A percentile compares a stretch with the other conserved stretches of the same genome.
phyloP scores from a whole-genome alignment of 2,888 invertebrate genomes.

The Lagria hirta region DNA sequence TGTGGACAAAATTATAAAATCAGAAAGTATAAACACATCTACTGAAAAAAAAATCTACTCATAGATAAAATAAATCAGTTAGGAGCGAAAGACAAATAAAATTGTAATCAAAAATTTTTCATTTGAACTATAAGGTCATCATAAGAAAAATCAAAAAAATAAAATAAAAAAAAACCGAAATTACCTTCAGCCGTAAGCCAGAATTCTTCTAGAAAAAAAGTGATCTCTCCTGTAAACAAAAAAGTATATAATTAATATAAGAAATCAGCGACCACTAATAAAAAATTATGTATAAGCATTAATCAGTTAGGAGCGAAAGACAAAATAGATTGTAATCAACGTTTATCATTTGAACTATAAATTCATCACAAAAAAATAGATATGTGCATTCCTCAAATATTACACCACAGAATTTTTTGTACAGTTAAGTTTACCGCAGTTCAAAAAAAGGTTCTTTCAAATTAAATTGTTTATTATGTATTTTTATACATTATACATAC shows the following conservation, averaged over 20 bases:
- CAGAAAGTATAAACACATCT: too few species aligned
- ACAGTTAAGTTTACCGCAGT: too few species aligned
- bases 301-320: constrained; percentile 62
- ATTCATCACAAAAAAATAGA: constrained; percentile 39
- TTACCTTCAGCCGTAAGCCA: too few species aligned
- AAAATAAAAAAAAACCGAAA: too few species aligned
- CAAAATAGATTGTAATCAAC: constrained; percentile 48
- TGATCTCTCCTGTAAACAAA: constrained; percentile 2
- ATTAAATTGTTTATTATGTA: too few species aligned
- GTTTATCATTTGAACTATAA: constrained; percentile 52
- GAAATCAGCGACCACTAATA: neutral
- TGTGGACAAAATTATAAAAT: too few species aligned
- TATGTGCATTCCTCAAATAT: neutral
- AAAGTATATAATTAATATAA: constrained; percentile 1
- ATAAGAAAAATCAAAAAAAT: too few species aligned
- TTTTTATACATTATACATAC: constrained; percentile 5
- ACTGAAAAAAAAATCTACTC: too few species aligned
- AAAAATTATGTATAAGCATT: constrained; percentile 1
- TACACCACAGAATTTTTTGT: too few species aligned
- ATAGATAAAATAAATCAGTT: constrained; percentile 35
- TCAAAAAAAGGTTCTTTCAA: too few species aligned
- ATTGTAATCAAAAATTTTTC: constrained; percentile 27
- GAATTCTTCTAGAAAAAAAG: too few species aligned
- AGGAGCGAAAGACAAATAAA: constrained; percentile 41
- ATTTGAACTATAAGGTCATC: constrained; percentile 26